phyloP scores from a whole-genome alignment of 2,888 invertebrate species.

The Ichneumon xanthorius region DNA sequence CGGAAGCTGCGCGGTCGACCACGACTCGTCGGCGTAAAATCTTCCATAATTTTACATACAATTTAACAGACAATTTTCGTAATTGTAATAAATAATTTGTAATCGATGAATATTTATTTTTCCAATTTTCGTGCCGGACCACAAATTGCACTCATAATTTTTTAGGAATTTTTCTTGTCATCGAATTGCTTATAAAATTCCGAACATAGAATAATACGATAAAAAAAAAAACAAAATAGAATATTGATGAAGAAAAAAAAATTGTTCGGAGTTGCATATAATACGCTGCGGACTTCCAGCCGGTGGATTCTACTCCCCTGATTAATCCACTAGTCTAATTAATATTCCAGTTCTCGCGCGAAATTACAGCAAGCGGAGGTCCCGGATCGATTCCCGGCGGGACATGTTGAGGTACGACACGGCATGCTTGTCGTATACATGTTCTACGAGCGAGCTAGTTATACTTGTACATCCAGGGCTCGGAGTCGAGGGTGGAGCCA shows the following conservation, averaged over 20 bases:
- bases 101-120: no score
- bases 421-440: constrained; percentile 44
- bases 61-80: no score
- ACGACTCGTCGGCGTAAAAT: neutral
- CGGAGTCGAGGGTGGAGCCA: neutral
- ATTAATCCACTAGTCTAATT: constrained; percentile 59
- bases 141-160: no score
- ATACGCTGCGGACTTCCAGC: constrained; percentile 7
- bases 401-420: constrained; percentile 46
- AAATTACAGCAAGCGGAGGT: constrained; percentile 58
- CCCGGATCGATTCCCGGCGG: constrained; percentile 60
- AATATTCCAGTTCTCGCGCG: constrained; percentile 66
- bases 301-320: constrained; percentile 25
- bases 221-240: neutral
- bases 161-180: no score
- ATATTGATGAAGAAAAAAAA: neutral
- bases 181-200: neutral
- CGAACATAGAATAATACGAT: neutral
- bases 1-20: neutral
- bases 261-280: neutral
- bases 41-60: neutral
- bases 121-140: no score
- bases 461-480: constrained; percentile 46
- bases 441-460: constrained; percentile 24
- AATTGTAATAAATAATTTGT: no score